Evolutionary conservation across 2,888 invertebrate genomes (phyloP).

Genomic region (Dryomyza anilis): DNA sequence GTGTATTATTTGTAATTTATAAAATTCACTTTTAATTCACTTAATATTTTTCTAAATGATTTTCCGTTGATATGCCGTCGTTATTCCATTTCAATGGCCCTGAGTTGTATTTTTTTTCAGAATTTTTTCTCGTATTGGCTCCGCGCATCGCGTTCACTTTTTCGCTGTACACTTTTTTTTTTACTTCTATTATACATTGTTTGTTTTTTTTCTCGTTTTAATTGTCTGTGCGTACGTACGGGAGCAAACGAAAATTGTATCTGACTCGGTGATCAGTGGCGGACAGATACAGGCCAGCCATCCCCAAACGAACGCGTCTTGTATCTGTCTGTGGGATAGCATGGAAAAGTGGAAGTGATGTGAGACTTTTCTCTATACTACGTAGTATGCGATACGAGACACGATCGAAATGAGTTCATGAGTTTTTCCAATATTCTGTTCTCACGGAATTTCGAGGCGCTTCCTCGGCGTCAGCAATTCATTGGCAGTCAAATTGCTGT

Average conservation of each 20-base stretch:
- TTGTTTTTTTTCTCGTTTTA: conserved; percentile 2
- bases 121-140: background rate
- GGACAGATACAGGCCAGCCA: background rate
- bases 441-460: background rate
- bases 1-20: background rate
- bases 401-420: conserved; percentile 2
- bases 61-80: background rate
- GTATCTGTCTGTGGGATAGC: conserved; percentile 5
- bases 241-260: conserved; percentile 44
- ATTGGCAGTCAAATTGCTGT: background rate
- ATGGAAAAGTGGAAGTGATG: conserved; percentile 23
- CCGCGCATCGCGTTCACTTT: background rate
- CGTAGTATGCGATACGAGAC: background rate
- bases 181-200: background rate
- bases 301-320: background rate
- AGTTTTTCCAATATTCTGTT: conserved; percentile 1
- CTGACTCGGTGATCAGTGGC: conserved; percentile 36
- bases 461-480: background rate
- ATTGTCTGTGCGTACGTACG: conserved; percentile 39
- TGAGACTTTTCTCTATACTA: conserved; percentile 13
- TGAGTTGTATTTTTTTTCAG: background rate
- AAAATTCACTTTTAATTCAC: background rate
- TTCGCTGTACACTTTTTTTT: conserved; percentile 25
- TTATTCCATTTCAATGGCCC: background rate
- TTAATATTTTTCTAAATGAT: background rate